A percentile compares a stretch with the other conserved stretches of the same genome.
These are phyloP conservation scores for Endotricha flammealis DNA, from an alignment of 2,888 invertebrate genomes.

Conservation along the genomic window DNA sequence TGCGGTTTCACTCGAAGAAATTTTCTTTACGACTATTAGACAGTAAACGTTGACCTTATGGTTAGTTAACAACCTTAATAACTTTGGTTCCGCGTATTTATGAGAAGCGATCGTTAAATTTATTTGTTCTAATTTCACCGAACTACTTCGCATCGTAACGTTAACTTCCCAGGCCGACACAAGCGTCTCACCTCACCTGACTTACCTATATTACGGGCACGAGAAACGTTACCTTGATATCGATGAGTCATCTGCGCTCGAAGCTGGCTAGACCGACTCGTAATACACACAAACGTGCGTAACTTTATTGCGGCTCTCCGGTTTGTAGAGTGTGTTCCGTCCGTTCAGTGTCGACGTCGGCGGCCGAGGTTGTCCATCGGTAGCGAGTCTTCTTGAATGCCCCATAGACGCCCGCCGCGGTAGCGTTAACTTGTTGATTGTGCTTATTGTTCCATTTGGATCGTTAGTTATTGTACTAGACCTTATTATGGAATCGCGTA, in stretches of 20 bases:
- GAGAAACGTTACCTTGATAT: constrained; percentile 38
- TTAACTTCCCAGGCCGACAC: not conserved
- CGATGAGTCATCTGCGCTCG: constrained; percentile 56
- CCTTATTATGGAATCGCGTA: too few species aligned
- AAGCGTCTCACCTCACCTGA: not conserved
- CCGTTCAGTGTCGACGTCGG: too few species aligned
- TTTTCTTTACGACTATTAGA: constrained; percentile 1
- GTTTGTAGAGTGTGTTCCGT: too few species aligned
- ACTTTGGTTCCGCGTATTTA: too few species aligned
- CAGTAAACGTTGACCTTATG: too few species aligned
- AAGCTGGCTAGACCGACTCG: constrained; percentile 46
- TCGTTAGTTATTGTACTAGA: too few species aligned
- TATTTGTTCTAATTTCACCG: too few species aligned
- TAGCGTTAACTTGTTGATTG: constrained; percentile 11
- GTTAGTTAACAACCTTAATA: too few species aligned
- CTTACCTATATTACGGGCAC: constrained; percentile 27
- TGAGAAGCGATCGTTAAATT: not conserved
- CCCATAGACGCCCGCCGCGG: not conserved
- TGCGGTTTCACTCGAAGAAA: constrained; percentile 3
- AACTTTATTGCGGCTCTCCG: constrained; percentile 15
- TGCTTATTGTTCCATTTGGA: constrained; percentile 3
- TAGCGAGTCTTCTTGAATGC: too few species aligned
- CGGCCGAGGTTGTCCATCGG: too few species aligned
- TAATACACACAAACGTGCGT: constrained; percentile 6
- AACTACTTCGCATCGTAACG: not conserved